Conservation (phyloP, 1,140 invertebrate genomes). For the Proales similis region DNA sequence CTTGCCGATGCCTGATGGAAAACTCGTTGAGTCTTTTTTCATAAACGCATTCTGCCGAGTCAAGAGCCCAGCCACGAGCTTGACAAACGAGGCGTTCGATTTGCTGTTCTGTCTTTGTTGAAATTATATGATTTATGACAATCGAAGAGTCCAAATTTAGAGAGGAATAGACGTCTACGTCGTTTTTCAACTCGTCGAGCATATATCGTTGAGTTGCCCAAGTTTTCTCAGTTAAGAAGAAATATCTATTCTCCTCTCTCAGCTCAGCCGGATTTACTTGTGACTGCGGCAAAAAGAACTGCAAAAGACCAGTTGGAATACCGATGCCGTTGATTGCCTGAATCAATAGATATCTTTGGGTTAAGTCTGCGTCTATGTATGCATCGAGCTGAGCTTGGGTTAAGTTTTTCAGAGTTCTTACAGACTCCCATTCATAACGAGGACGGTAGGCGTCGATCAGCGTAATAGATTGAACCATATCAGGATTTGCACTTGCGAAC, state of each 20-base stretch:
- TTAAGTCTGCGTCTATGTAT: not conserved
- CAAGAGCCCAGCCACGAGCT: not conserved
- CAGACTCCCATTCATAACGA: conserved; percentile 6
- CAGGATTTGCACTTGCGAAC: conserved; percentile 3
- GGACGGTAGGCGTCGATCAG: not conserved
- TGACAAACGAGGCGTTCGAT: conserved; percentile 12
- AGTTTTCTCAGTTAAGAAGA: conserved; percentile 33
- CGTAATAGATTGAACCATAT: conserved; percentile 1
- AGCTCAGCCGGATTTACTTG: not conserved
- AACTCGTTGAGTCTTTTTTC: conserved; percentile 2
- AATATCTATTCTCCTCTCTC: conserved; percentile 19
- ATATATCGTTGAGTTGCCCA: conserved; percentile 33
- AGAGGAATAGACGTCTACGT: not conserved
- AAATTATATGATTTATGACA: conserved; percentile 13
- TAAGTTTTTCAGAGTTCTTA: conserved; percentile 14
- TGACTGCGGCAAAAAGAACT: not conserved
- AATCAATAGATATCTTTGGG: not conserved
- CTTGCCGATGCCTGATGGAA: not conserved
- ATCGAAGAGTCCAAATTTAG: conserved; percentile 24
- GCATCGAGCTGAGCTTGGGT: not conserved
- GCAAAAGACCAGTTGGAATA: conserved; percentile 14
- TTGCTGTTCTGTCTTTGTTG: conserved; percentile 26
- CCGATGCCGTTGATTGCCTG: conserved; percentile 12
- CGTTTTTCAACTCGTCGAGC: not conserved
- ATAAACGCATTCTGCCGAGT: conserved; percentile 24